Evolutionary conservation across 2,113 vertebrate genomes (phyloP).

Genomic region (Gambusia affinis): DNA sequence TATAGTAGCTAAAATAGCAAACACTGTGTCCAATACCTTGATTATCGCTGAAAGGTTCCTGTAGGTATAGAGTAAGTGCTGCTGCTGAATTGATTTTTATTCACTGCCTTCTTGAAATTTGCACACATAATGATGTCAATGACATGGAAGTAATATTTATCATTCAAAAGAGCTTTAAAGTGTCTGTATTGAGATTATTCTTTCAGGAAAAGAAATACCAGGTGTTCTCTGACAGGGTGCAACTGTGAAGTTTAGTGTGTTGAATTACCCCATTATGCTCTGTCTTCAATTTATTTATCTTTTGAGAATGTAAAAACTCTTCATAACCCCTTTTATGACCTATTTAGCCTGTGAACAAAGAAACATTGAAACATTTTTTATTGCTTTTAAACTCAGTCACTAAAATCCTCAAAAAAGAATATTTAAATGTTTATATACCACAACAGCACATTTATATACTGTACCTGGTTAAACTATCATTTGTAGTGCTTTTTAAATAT

Average conservation of each 20-base stretch:
- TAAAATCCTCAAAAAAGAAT: too few relatives aligned
- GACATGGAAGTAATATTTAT: not conserved
- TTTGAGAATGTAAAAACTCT: too few relatives aligned
- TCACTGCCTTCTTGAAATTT: slow-evolving; percentile 60
- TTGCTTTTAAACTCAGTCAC: too few relatives aligned
- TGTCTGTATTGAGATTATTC: not conserved
- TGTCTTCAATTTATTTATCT: too few relatives aligned
- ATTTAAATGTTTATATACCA: too few relatives aligned
- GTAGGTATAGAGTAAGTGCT: slow-evolving; percentile 41
- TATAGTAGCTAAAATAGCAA: slow-evolving; percentile 57
- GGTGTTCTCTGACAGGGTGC: not conserved
- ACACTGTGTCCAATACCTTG: slow-evolving; percentile 62
- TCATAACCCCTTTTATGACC: too few relatives aligned
- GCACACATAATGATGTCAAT: slow-evolving; percentile 3
- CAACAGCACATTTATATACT: too few relatives aligned
- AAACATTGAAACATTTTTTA: too few relatives aligned
- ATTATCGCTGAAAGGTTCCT: slow-evolving; percentile 61
- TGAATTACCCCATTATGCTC: too few relatives aligned
- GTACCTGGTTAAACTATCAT: too few relatives aligned
- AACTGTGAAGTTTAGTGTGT: not conserved
- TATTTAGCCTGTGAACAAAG: too few relatives aligned
- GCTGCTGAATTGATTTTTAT: slow-evolving; percentile 38
- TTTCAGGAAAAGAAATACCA: not conserved
- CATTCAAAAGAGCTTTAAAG: not conserved
- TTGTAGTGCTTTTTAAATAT: too few relatives aligned